Base-by-base conservation (phyloP, 2,888 invertebrate species). In the Archips xylosteana region DNA sequence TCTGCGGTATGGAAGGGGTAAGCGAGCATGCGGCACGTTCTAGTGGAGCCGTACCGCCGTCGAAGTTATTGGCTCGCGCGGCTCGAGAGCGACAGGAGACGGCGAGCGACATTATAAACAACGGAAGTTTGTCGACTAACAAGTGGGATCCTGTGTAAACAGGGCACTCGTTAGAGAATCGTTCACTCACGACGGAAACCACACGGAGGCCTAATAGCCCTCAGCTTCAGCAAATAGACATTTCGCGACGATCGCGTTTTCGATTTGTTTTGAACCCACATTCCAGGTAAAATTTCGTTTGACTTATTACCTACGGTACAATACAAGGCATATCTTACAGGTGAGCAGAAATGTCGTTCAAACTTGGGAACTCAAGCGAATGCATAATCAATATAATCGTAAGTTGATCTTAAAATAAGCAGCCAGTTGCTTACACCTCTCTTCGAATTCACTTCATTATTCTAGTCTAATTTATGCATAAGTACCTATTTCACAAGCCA, bases 61-160 rank as follows among this genome's bases (percentile, higher is more conserved):
- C 70, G 54, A 9, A 73, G 68, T 68, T 72, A 72, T 73, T 59
- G 45, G 39, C n/a, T 47, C 13, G 59, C 49, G 62, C 42, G 12
- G 45, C 54, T 36, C 13, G 66, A 32, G 60, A 54, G 61, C 66
- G 49, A 60, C 36, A 75, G 76, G 79, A 80, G 83, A 83, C 86
- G 87, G 87, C 87, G 86, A 80, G 78, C 81, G 77, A 78, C 81
- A 78, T 77, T 77, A 82, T 84, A 84, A 85, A 89, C 86, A 87
- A 71, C 72, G 78, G 79, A 83, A 85, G 85, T 87, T 86, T 83
- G 82, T 82, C 42, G 76, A 79, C 80, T 74, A 75, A 75, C 81
- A 62, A 66, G 75, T 78, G 75, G 74, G 80, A 78, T 81, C 88
- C 89, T 87, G 81, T 81, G 77, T 82, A 90, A 91, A 91, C 84